These are phyloP conservation scores for Sebastes hubbsi DNA, from an alignment of 2,797 vertebrate genomes.

Conservation along the genomic window DNA sequence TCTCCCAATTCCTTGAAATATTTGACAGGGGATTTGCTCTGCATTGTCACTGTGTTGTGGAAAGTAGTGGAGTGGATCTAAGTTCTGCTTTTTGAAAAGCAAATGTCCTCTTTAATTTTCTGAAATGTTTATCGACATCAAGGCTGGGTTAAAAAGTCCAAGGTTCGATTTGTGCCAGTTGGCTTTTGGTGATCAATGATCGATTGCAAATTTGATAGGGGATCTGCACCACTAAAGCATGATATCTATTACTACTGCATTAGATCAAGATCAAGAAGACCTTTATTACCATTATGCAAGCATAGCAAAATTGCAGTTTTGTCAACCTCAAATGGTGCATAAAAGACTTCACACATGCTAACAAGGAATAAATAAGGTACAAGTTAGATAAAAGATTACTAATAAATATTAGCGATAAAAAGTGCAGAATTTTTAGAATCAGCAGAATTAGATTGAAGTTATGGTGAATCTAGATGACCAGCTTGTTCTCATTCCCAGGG, in stretches of 20 bases:
- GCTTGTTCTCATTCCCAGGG: background rate
- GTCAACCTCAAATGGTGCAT: too few species aligned
- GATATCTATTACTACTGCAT: background rate
- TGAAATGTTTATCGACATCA: background rate
- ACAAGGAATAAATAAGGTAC: too few species aligned
- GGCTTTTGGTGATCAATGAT: background rate
- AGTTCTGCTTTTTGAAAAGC: background rate
- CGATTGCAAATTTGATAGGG: background rate
- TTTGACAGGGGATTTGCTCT: constrained; percentile 35
- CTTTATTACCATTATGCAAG: too few species aligned
- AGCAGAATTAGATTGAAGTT: background rate
- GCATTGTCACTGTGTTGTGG: background rate
- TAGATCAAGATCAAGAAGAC: too few species aligned
- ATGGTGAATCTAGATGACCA: background rate
- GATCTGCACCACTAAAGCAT: background rate
- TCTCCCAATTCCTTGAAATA: constrained; percentile 21
- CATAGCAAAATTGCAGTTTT: too few species aligned
- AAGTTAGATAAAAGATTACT: too few species aligned
- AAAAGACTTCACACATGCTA: too few species aligned
- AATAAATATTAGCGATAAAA: too few species aligned
- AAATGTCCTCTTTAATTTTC: background rate
- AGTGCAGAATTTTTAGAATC: too few species aligned
- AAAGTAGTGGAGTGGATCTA: constrained; percentile 5
- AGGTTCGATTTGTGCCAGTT: background rate
- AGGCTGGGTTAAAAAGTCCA: background rate